Percentiles rank a stretch among this genome's conserved stretches.
phyloP scores from a whole-genome alignment of 2,888 invertebrate genomes.

The Diachrysia chrysitis region DNA sequence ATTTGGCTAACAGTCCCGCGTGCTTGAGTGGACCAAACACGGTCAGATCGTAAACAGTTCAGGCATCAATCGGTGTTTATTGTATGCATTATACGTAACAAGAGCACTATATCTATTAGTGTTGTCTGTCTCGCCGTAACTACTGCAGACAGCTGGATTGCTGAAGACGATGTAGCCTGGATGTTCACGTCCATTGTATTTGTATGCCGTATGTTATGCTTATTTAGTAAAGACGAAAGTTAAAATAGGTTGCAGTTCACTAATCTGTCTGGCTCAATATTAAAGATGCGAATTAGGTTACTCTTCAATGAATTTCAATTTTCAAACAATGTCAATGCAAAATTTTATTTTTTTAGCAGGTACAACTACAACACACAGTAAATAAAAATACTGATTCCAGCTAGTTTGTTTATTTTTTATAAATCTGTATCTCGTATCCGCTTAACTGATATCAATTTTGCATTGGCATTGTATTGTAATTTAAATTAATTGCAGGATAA shows the following conservation, averaged over 20 bases:
- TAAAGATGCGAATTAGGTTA: too few relatives aligned
- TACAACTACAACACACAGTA: too few relatives aligned
- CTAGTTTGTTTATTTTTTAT: too few relatives aligned
- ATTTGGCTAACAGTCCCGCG: slow-evolving; percentile 50
- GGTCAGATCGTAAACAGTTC: slow-evolving; percentile 55
- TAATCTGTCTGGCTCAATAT: too few relatives aligned
- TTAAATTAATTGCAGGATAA: too few relatives aligned
- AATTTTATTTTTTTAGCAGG: too few relatives aligned
- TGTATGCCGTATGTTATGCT: neutral
- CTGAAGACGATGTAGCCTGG: slow-evolving; percentile 26
- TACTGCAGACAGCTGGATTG: slow-evolving; percentile 37
- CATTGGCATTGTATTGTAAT: too few relatives aligned
- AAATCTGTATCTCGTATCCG: too few relatives aligned
- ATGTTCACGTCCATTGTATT: neutral
- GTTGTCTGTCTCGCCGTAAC: slow-evolving; percentile 43
- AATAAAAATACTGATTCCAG: too few relatives aligned
- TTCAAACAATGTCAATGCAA: too few relatives aligned
- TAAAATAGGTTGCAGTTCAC: neutral
- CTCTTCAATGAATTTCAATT: too few relatives aligned
- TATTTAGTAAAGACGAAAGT: neutral
- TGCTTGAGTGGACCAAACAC: slow-evolving; percentile 52
- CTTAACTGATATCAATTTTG: too few relatives aligned
- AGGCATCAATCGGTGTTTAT: slow-evolving; percentile 58
- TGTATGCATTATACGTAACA: slow-evolving; percentile 58
- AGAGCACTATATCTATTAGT: slow-evolving; percentile 58